These are phyloP conservation scores for Deroplatys truncata DNA, from an alignment of 2,888 invertebrate genomes.

Conservation along the genomic window DNA sequence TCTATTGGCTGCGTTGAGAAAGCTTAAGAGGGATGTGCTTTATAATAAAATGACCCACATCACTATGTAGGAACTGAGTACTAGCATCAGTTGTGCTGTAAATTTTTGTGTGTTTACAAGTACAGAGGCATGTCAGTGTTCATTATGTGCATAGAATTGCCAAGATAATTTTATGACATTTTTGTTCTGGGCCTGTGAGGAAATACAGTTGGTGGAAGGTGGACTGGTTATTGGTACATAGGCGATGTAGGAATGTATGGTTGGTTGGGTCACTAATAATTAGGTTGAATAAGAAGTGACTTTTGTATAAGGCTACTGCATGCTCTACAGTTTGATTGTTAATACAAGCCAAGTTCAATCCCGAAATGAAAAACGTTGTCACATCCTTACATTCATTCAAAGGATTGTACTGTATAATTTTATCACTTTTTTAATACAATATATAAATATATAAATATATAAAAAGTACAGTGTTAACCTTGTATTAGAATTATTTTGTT, in stretches of 20 bases:
- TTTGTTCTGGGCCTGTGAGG: not conserved
- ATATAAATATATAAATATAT: not conserved
- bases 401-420: conserved; percentile 1
- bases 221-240: not conserved
- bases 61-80: not conserved
- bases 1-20: not conserved
- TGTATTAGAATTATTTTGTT: not conserved
- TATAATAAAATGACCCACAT: not conserved
- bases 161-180: not conserved
- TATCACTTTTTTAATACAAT: not conserved
- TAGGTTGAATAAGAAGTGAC: not conserved
- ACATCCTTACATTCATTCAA: not conserved
- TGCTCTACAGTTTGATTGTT: not conserved
- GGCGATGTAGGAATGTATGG: not conserved
- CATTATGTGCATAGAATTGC: not conserved
- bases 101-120: not conserved
- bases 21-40: not conserved
- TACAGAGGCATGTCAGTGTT: not conserved
- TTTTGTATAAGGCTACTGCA: not conserved
- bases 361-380: not conserved
- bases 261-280: not conserved
- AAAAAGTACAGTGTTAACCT: not conserved
- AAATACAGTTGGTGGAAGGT: not conserved
- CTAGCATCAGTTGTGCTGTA: not conserved
- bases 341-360: not conserved